These are phyloP conservation scores for Malthinus seriepunctatus DNA, from an alignment of 2,888 invertebrate genomes.

Conservation along the genomic window DNA sequence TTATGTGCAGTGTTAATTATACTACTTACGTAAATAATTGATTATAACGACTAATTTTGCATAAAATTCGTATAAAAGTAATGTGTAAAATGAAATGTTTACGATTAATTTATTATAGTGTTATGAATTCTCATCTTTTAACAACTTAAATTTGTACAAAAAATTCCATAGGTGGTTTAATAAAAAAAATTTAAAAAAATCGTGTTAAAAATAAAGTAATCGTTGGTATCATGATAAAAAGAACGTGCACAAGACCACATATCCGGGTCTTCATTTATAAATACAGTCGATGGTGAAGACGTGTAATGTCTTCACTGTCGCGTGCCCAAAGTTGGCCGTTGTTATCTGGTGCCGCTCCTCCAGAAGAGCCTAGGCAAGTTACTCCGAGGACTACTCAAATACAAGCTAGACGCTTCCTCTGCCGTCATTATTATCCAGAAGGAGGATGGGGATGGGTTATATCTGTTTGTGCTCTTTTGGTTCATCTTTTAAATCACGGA, in stretches of 20 bases:
- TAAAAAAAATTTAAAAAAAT: constrained; percentile 8
- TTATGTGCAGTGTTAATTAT: no score
- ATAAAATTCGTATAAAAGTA: constrained; percentile 13
- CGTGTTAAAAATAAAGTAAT: constrained; percentile 13
- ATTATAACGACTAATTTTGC: constrained; percentile 8
- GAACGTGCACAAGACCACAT: constrained; percentile 11
- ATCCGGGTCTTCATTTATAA: constrained; percentile 3
- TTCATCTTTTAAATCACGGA: constrained; percentile 75
- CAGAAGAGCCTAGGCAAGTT: constrained; percentile 55
- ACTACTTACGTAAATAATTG: constrained; percentile 9
- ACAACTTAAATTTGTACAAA: constrained; percentile 13
- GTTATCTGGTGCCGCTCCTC: constrained; percentile 55
- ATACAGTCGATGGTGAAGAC: constrained; percentile 6
- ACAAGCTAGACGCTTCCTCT: constrained; percentile 66
- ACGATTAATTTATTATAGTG: constrained; percentile 18
- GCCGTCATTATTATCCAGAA: constrained; percentile 82
- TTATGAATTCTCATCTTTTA: constrained; percentile 12
- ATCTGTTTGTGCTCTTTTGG: constrained; percentile 70
- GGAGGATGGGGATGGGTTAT: constrained; percentile 89
- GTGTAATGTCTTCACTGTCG: constrained; percentile 53
- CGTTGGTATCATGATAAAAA: constrained; percentile 12
- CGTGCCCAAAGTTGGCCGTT: constrained; percentile 60
- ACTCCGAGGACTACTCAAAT: constrained; percentile 54
- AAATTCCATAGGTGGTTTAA: constrained; percentile 18
- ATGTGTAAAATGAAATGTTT: constrained; percentile 12